Evolutionary conservation across 2,113 vertebrate genomes (phyloP), one percentile per base, ranked within the genome.

Genomic region (Rhineura floridana): DNA sequence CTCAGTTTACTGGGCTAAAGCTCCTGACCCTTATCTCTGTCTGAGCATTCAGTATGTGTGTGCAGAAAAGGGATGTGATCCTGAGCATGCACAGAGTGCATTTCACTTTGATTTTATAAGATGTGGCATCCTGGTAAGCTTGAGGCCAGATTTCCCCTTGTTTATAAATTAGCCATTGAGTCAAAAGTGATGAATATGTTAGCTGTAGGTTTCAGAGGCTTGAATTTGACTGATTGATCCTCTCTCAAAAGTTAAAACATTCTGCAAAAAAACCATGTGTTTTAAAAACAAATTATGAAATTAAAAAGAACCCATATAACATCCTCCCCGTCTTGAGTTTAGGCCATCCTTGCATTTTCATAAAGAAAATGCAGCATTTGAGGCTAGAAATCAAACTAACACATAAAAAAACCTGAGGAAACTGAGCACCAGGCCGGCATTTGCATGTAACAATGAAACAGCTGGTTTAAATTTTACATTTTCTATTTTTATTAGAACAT

Each of bases 401-500:
- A 39, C 7, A 65, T 30, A 50, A 33, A 67, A 89, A 82, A 90
- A 1, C 46, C 2, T 83, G 89, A 77, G 2, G 25, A 91, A 25
- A 85, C 81, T 42, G 55, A 23, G 19, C 50, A 83, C 87, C 39
- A 82, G 83, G n/a, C 55, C 70, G 72, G 70, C 86, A 83, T 93
- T 92, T 93, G 87, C 89, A 69, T 84, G 67, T 25, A 94, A 86
- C 48, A 1, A 89, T 89, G 30, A 23, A 95, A 92, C 90, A 93
- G 90, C 88, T 95, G 87, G 91, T 96, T 96, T 94, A 91, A 86
- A 93, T 93, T 92, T 91, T 50, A 77, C 90, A 94, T 93, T 90
- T 88, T 92, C 91, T 93, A 0, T 46, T 95, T 96, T 96, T 96
- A 96, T 95, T 95, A 95, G 95, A 96, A 96, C 90, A 77, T 93